A percentile compares a stretch with the other conserved stretches of the same genome.
Evolutionary conservation across 2,113 vertebrate genomes (phyloP).

Genomic region (Phyllostomus hastatus): DNA sequence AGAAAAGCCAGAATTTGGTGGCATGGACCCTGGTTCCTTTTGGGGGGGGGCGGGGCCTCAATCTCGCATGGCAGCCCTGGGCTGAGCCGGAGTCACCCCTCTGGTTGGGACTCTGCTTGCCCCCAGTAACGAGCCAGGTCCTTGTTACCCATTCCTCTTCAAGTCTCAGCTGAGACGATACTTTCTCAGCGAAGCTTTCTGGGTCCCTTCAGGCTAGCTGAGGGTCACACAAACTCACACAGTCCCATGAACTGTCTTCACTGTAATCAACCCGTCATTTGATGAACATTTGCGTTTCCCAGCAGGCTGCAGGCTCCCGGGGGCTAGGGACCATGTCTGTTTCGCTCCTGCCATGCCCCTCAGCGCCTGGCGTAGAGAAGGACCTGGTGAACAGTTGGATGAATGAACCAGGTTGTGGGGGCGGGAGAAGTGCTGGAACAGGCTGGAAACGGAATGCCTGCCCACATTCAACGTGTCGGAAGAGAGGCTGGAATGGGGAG

Average conservation of each 20-base stretch:
- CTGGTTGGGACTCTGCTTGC: background rate
- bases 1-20: background rate
- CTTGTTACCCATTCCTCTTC: background rate
- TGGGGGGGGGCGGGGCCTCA: background rate
- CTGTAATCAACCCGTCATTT: background rate
- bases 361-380: background rate
- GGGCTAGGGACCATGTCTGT: background rate
- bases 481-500: slow-evolving; percentile 21
- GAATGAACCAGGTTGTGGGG: background rate
- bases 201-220: background rate
- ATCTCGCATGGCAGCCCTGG: background rate
- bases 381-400: slow-evolving; percentile 5
- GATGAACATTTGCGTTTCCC: background rate
- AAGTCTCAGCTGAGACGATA: background rate
- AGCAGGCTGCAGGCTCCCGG: background rate
- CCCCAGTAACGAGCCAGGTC: background rate
- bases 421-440: background rate
- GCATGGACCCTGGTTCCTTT: background rate
- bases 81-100: background rate
- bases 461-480: background rate
- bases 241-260: background rate
- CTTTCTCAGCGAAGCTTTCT: background rate
- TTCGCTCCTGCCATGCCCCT: background rate
- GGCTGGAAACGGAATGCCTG: slow-evolving; percentile 14
- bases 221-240: background rate